Base-by-base conservation (phyloP, 2,888 invertebrate species). In the Epinotia nisella region DNA sequence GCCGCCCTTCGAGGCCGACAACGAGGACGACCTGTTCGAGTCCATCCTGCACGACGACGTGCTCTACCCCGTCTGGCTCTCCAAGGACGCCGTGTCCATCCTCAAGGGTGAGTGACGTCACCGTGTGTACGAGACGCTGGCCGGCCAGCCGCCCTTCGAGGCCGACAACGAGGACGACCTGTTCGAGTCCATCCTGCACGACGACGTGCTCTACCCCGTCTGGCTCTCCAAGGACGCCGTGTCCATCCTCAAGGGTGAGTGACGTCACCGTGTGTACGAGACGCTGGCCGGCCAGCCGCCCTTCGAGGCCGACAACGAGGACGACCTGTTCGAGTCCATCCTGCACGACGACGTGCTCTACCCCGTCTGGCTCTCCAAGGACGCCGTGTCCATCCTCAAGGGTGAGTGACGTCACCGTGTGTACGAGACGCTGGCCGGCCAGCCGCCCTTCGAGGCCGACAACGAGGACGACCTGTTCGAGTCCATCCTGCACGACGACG, bases 271-370 rank as follows among this genome's bases (percentile, higher is more conserved):
- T 1, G 21, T 99, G 97, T 99, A 99, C 92, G 99, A 99, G 95
- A 99, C 99, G 99, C 97, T 99, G 98, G 99, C 99, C 1, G 99
- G 99, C 0, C 99, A 99, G 91, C 99, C 99, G 74, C 99, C 99
- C 15, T 99, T 99, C 93, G 99, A 99, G 94, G 99, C 99, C 4
- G 99, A 99, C 93, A 99, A 99, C 94, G 99, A 99, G 93, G 99
- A 99, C 90, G 99, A 99, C 90, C 95, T 99, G 75, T 99, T 99
- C 94, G 99, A 99, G 93, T 98, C 98, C 78, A 99, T 99, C 86
- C 95, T 99, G 82, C 98, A 98, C 88, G 99, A 99, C 88, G 99
- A 99, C 91, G 99, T 99, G 70, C 95, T 99, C 21, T 99, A 99
- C 93, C 99, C 99, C 15, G 99, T 99, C 17, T 99, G 99, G 99